A percentile compares a stretch with the other conserved stretches of the same genome.
These are phyloP conservation scores for Heterodera filipjevi DNA, from an alignment of 2,888 invertebrate genomes.

Conservation along the genomic window DNA sequence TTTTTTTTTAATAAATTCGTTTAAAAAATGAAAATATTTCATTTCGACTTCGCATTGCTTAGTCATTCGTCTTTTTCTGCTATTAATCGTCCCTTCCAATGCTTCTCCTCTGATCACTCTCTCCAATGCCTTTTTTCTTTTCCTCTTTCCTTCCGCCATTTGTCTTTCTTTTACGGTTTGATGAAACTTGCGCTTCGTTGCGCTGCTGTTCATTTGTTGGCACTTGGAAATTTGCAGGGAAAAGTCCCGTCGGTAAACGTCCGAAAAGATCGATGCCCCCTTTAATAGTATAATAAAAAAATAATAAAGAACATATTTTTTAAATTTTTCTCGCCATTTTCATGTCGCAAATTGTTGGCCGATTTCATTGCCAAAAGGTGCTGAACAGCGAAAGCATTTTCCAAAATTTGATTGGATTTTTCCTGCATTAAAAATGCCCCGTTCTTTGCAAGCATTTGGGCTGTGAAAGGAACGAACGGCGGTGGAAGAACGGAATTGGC, in stretches of 20 bases:
- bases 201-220: constrained; percentile 1
- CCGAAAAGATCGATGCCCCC: neutral
- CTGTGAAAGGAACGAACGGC: neutral
- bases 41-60: too few species aligned
- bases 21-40: too few species aligned
- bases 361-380: constrained; percentile 3
- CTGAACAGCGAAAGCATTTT: neutral
- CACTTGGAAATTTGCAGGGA: neutral
- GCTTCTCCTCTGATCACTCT: neutral
- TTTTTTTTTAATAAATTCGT: too few species aligned
- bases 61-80: too few species aligned
- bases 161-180: neutral
- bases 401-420: neutral
- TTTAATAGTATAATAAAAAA: neutral
- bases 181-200: neutral
- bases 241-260: neutral
- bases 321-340: neutral
- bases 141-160: neutral
- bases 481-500: neutral
- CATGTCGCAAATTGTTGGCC: neutral
- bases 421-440: neutral
- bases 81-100: neutral
- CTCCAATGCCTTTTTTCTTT: neutral
- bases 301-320: neutral
- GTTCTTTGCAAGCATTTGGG: neutral